phyloP scores from a whole-genome alignment of 2,113 vertebrate species.

The Neodon shergylaensis region DNA sequence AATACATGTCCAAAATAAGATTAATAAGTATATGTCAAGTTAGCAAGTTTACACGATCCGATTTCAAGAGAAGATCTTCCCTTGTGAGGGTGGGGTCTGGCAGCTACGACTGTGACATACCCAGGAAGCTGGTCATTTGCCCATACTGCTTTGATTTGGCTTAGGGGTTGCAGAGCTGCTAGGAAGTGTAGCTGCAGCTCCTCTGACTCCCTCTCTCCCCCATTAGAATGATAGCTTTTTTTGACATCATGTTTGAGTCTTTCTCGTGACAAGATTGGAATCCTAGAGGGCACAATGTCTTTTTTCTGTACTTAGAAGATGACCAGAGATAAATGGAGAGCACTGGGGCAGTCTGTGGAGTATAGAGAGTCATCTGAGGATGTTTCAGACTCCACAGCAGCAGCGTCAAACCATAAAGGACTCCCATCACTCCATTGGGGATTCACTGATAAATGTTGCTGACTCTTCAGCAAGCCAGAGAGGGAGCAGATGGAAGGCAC shows the following conservation, averaged over 20 bases:
- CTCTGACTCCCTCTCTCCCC: not conserved
- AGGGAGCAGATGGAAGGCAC: constrained; percentile 16
- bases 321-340: not conserved
- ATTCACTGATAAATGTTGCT: not conserved
- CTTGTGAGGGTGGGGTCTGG: not conserved
- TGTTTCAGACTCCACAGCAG: not conserved
- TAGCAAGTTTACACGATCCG: not conserved
- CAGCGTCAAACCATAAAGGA: not conserved
- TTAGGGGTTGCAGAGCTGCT: not conserved
- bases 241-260: not conserved
- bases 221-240: not conserved
- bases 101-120: not conserved
- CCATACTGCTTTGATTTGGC: not conserved
- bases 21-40: not conserved
- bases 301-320: not conserved
- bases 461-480: not conserved
- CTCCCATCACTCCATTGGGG: not conserved
- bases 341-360: not conserved
- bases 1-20: not conserved
- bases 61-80: not conserved
- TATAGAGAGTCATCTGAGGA: not conserved
- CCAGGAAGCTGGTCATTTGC: not conserved
- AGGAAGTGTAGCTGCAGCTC: not conserved
- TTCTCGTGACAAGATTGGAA: not conserved
- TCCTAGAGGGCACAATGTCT: not conserved